phyloP scores from a whole-genome alignment of 2,797 vertebrate species.

The Ctenosaura bakeri region DNA sequence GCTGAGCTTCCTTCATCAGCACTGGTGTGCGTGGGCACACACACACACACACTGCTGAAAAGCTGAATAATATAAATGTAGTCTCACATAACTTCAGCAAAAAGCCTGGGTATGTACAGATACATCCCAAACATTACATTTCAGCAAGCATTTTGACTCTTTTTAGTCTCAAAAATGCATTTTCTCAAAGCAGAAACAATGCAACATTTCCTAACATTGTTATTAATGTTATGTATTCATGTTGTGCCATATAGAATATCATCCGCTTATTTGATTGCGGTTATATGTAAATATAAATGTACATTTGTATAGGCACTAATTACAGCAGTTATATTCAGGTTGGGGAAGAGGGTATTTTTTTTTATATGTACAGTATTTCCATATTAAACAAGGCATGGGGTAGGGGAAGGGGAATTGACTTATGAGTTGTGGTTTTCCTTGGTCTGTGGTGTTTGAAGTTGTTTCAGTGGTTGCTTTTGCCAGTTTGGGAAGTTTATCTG shows the following conservation, averaged over 20 bases:
- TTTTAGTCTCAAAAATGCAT: conserved; percentile 56
- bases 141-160: conserved; percentile 46
- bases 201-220: conserved; percentile 70
- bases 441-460: conserved; percentile 81
- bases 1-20: conserved; percentile 14
- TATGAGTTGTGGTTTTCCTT: conserved; percentile 79
- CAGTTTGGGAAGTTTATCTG: conserved; percentile 80
- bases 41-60: conserved; percentile 12
- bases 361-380: conserved; percentile 79
- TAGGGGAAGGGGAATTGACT: conserved; percentile 72
- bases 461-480: conserved; percentile 81
- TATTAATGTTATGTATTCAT: conserved; percentile 73
- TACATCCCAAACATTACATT: conserved; percentile 34
- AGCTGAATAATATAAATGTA: conserved; percentile 44
- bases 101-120: conserved; percentile 48
- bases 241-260: conserved; percentile 72
- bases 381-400: conserved; percentile 79
- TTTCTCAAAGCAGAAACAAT: conserved; percentile 72
- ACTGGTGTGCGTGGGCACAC: conserved; percentile 19
- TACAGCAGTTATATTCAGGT: conserved; percentile 78
- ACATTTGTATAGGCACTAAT: conserved; percentile 78
- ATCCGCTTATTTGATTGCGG: conserved; percentile 78
- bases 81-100: conserved; percentile 34
- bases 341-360: conserved; percentile 76
- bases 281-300: conserved; percentile 76